A percentile compares a stretch with the other conserved stretches of the same genome.
Conservation (phyloP, 2,113 vertebrate species). For the Lophius piscatorius region DNA sequence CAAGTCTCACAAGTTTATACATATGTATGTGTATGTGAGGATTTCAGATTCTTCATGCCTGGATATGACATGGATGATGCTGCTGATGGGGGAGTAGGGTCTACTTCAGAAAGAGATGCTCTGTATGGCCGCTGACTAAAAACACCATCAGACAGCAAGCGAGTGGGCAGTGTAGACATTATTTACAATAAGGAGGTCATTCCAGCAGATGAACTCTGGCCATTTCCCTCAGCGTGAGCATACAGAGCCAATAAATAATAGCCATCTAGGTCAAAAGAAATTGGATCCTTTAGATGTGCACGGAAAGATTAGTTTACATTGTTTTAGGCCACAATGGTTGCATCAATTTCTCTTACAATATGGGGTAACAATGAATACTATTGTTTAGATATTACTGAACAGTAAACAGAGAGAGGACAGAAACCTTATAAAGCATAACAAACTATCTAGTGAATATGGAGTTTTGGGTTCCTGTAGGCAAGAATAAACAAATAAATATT, state of each 20-base stretch:
- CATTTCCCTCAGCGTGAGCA: too few species aligned
- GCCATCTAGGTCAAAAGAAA: background rate
- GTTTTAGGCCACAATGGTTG: too few species aligned
- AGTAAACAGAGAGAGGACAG: too few species aligned
- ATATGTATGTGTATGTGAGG: too few species aligned
- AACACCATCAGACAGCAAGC: background rate
- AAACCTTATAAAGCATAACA: background rate
- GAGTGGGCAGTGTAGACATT: background rate
- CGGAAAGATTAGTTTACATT: too few species aligned
- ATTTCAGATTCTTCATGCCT: background rate
- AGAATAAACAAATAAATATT: background rate
- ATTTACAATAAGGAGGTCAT: background rate
- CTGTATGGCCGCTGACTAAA: too few species aligned
- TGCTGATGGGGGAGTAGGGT: background rate
- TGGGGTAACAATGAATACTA: too few species aligned
- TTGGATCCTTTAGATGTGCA: background rate
- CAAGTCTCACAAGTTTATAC: too few species aligned
- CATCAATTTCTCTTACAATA: too few species aligned
- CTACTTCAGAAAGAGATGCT: background rate
- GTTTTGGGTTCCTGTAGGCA: background rate
- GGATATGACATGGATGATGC: slow-evolving; percentile 1
- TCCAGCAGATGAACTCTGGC: background rate
- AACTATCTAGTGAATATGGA: too few species aligned
- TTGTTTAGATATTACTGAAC: too few species aligned
- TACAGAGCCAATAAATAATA: background rate